Evolutionary conservation across 2,797 vertebrate species (phyloP).

Genomic region (Chlorospingus semifuscus): DNA sequence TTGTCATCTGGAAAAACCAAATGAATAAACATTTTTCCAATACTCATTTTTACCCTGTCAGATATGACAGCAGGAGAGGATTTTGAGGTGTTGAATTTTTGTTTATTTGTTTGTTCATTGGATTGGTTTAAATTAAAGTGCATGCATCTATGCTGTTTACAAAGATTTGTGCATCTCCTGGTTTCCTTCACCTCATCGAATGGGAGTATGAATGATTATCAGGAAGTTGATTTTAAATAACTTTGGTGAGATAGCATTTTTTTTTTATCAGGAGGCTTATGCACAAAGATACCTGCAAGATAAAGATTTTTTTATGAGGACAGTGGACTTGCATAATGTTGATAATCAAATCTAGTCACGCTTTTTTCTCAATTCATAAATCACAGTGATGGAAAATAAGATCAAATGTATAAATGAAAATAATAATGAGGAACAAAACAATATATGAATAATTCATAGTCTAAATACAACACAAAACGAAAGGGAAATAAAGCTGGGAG

Average conservation of each 20-base stretch:
- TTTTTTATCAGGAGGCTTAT: neutral
- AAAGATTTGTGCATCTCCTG: neutral
- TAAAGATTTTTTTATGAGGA: neutral
- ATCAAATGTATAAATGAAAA: neutral
- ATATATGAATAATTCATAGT: neutral
- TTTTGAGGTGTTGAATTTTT: neutral
- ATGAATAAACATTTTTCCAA: neutral
- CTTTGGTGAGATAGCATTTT: neutral
- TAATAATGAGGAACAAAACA: neutral
- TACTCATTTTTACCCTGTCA: neutral
- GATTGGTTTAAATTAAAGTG: neutral
- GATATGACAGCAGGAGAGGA: neutral
- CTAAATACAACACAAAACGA: neutral
- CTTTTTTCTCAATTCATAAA: neutral
- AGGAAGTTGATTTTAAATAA: neutral
- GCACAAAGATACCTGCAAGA: neutral
- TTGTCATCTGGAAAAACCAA: neutral
- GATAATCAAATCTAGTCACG: neutral
- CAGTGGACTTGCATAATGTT: neutral
- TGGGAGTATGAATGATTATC: neutral
- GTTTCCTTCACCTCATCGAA: neutral
- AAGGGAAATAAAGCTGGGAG: neutral
- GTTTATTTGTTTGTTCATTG: neutral
- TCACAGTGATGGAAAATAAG: neutral
- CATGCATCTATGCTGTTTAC: neutral